These are phyloP conservation scores for Pogona vitticeps DNA, from an alignment of 2,113 vertebrate genomes.

Conservation along the genomic window DNA sequence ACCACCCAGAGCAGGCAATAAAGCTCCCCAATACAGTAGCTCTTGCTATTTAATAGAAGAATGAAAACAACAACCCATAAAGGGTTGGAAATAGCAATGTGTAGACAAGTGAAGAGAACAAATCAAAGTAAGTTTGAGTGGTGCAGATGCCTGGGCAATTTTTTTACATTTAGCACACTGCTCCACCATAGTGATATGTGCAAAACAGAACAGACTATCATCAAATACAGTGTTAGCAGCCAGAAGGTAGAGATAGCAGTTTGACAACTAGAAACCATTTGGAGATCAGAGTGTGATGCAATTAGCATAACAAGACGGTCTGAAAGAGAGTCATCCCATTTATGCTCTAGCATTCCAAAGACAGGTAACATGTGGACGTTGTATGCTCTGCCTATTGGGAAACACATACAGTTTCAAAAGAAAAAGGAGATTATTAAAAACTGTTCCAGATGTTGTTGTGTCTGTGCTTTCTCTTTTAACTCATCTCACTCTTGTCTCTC, in stretches of 20 bases:
- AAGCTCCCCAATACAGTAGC: slow-evolving; percentile 8
- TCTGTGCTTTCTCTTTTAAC: neutral
- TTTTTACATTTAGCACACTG: neutral
- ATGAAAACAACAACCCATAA: slow-evolving; percentile 7
- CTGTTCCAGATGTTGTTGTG: neutral
- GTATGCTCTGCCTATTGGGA: neutral
- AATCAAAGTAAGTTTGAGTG: neutral
- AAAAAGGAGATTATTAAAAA: neutral
- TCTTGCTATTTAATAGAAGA: neutral
- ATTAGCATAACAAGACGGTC: neutral
- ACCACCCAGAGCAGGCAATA: slow-evolving; percentile 1
- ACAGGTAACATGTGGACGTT: neutral
- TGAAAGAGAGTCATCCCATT: slow-evolving; percentile 8
- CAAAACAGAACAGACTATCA: neutral
- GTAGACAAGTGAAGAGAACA: neutral
- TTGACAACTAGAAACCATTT: neutral
- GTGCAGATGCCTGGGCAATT: neutral
- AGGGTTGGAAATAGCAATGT: neutral
- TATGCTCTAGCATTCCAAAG: neutral
- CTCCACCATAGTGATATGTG: neutral
- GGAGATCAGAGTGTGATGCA: neutral
- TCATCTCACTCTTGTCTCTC: neutral
- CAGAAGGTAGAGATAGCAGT: neutral
- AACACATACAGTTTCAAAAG: neutral
- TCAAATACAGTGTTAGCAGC: slow-evolving; percentile 7